Conservation (phyloP, 2,888 invertebrate genomes). For the Trachelus iudaicus region DNA sequence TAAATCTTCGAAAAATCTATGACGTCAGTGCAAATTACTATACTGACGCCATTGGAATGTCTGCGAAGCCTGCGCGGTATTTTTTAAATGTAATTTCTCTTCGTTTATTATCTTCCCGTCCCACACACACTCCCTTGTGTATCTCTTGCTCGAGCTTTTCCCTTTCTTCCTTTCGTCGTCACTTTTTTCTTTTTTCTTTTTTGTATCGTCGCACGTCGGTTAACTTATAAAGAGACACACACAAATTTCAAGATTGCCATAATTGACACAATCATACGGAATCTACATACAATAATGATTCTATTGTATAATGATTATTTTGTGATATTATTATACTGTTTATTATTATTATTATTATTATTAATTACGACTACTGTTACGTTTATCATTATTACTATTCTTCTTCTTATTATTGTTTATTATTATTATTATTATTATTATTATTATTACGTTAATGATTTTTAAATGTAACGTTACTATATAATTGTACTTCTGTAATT, state of each 20-base stretch:
- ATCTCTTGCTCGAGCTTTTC: neutral
- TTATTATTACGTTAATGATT: constrained; percentile 42
- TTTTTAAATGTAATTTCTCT: neutral
- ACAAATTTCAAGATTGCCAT: constrained; percentile 31
- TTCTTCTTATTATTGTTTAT: constrained; percentile 12
- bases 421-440: constrained; percentile 7
- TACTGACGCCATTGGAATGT: neutral
- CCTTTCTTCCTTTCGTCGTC: constrained; percentile 6
- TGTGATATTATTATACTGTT: constrained; percentile 48
- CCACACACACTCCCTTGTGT: neutral
- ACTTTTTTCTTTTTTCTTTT: constrained; percentile 18
- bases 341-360: constrained; percentile 17
- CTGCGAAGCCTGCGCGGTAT: neutral
- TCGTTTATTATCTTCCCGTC: neutral
- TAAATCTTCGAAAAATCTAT: too few relatives aligned
- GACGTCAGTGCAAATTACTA: too few relatives aligned
- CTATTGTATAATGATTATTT: constrained; percentile 47
- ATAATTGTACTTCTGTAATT: constrained; percentile 44
- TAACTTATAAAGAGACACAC: constrained; percentile 29
- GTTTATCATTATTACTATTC: constrained; percentile 7
- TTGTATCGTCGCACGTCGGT: constrained; percentile 40
- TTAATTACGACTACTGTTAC: neutral
- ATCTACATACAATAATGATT: constrained; percentile 30
- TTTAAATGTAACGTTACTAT: constrained; percentile 39
- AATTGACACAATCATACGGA: constrained; percentile 10